A percentile compares a stretch with the other conserved stretches of the same genome.
phyloP scores from a whole-genome alignment of 64 coral and sea anemone species.

The Stylophora pistillata region DNA sequence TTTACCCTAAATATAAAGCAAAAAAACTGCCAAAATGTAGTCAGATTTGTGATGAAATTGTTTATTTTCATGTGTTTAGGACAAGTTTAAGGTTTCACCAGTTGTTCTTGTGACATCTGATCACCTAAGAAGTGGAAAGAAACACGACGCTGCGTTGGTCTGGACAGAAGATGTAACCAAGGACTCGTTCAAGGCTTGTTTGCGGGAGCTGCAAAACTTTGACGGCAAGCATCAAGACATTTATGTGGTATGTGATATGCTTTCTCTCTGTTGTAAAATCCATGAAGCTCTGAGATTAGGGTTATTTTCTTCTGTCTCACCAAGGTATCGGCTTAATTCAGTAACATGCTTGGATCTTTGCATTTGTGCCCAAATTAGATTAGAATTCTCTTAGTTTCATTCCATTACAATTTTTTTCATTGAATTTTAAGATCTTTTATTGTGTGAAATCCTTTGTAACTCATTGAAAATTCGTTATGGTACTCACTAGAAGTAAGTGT shows the following conservation, averaged over 20 bases:
- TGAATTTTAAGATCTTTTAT: no score
- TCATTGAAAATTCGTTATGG: background rate
- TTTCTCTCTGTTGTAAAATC: background rate
- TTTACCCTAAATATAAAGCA: no score
- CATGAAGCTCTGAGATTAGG: no score
- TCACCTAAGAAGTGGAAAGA: slow-evolving; percentile 12
- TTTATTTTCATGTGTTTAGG: background rate
- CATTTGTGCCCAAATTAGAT: no score
- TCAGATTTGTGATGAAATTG: background rate
- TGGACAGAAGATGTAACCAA: slow-evolving; percentile 50
- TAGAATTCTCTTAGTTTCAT: no score
- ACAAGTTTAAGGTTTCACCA: slow-evolving; percentile 23
- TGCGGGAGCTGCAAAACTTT: slow-evolving; percentile 61
- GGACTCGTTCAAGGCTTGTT: slow-evolving; percentile 43
- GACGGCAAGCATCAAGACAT: slow-evolving; percentile 50
- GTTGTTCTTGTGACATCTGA: slow-evolving; percentile 36
- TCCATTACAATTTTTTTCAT: no score
- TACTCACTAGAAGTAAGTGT: background rate
- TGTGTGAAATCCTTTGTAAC: no score
- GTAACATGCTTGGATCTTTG: no score
- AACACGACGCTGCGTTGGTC: slow-evolving; percentile 40
- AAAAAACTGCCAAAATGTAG: background rate
- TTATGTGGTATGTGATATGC: slow-evolving; percentile 46
- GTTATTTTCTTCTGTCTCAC: background rate
- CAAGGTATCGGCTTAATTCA: background rate